Conservation (phyloP, 2,113 vertebrate species). For the Aphyosemion australe region DNA sequence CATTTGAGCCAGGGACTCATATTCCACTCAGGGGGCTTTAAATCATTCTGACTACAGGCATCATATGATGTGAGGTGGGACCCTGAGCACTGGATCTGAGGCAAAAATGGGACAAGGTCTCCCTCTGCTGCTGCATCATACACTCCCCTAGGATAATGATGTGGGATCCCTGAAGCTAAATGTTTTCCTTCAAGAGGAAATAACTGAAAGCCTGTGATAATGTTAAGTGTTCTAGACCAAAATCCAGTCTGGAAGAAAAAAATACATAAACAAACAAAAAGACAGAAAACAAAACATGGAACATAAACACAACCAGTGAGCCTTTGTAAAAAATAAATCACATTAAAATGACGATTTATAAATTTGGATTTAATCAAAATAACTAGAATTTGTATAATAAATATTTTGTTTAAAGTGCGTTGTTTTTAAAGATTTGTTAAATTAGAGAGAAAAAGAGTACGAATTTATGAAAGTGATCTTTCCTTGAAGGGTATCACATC, state of each 20-base stretch:
- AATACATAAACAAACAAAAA: no score
- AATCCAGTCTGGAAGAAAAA: no score
- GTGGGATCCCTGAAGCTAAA: not conserved
- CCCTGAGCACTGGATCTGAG: slow-evolving; percentile 1
- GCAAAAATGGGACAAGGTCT: slow-evolving; percentile 50
- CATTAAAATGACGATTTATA: no score
- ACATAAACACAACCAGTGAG: no score
- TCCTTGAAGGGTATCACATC: not conserved
- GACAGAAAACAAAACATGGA: no score
- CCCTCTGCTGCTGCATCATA: slow-evolving; percentile 70
- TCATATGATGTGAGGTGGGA: slow-evolving; percentile 39
- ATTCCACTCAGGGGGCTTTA: slow-evolving; percentile 63
- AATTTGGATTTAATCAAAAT: no score
- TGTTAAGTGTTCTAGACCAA: no score
- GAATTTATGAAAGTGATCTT: not conserved
- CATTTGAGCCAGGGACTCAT: slow-evolving; percentile 62
- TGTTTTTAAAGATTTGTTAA: not conserved
- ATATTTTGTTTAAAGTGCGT: not conserved
- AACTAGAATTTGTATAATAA: no score
- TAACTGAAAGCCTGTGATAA: no score
- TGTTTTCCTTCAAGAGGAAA: not conserved
- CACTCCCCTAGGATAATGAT: slow-evolving; percentile 6
- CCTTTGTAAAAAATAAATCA: no score
- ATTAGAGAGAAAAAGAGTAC: not conserved
- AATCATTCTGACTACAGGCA: slow-evolving; percentile 40